Evolutionary conservation across 2,888 invertebrate species (phyloP), one percentile per base, ranked within the genome.

Genomic region (Dione vanillae): DNA sequence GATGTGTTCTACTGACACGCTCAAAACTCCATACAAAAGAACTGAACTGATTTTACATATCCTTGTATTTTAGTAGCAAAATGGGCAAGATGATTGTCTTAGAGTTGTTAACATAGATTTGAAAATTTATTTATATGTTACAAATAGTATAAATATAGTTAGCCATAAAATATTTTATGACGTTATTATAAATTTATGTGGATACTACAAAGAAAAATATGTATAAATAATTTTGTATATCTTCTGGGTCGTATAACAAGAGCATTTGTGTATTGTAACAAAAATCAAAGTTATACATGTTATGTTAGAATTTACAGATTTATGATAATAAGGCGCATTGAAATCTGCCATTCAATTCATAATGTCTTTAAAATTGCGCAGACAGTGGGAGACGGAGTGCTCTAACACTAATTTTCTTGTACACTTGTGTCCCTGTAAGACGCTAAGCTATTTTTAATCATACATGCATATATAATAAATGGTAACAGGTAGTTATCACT

Each of bases 41-140:
- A n/a, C 16, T 47, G 47, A n/a, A 1, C n/a, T 47, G 37, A 7
- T n/a, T 14, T n/a, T 16, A 10, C 16, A 5, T 19, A 19, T 19
- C 19, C 8, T 10, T 47, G 47, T 10, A 2, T 11, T 5, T 14
- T 10, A 20, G 11, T 5, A 7, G 6, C 7, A 6, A 52, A 52
- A 52, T 14, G 14, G 47, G 11, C 35, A 16, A 56, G n/a, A 11
- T 3, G n/a, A 12, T 37, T 37, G 56, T 16, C 37, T n/a, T 37
- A n/a, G 16, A 37, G 56, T 10, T 16, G 56, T 56, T 56, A 37
- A 56, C 56, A 56, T 56, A 56, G 37, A 56, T 56, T 37, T 56
- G 37, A 11, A 56, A 56, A 54, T 54, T 54, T 37, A 37, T 40
- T 37, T 16, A 56, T 56, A 40, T 56, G 37, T 56, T 40, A 56